Conservation (phyloP, 2,113 vertebrate genomes). For the Notarius quadriscutis region DNA sequence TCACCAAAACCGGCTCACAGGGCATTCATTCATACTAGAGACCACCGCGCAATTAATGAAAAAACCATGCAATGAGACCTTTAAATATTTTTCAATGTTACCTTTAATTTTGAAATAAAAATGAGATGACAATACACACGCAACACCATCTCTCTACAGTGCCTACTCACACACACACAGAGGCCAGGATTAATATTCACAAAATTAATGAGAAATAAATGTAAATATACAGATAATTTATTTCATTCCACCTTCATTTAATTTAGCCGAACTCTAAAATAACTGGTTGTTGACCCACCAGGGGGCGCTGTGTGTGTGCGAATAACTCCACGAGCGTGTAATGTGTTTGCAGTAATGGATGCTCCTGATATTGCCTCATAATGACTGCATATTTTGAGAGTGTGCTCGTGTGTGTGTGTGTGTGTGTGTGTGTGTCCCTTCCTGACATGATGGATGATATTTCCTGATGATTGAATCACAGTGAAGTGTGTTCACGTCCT, state of each 20-base stretch:
- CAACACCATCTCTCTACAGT: no score
- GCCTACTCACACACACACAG: background rate
- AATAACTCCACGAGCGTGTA: background rate
- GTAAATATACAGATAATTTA: background rate
- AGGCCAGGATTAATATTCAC: background rate
- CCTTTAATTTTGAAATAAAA: background rate
- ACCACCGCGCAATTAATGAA: no score
- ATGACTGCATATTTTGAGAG: constrained; percentile 2
- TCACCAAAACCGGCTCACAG: no score
- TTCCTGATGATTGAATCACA: constrained; percentile 31
- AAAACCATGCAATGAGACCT: no score
- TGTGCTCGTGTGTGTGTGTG: constrained; percentile 29
- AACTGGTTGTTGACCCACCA: constrained; percentile 59
- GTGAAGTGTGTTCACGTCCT: constrained; percentile 26
- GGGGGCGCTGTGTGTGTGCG: constrained; percentile 76
- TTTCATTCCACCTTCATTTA: background rate
- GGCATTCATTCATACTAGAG: no score
- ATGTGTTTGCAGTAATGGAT: constrained; percentile 27
- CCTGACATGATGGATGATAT: constrained; percentile 29
- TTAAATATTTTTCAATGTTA: background rate
- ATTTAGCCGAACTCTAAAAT: no score
- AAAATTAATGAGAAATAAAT: background rate
- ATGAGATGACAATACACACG: background rate
- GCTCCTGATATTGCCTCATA: constrained; percentile 21
- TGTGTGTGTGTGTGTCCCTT: constrained; percentile 16